Conservation (phyloP, 2,797 vertebrate species). For the Acrossocheilus fasciatus region DNA sequence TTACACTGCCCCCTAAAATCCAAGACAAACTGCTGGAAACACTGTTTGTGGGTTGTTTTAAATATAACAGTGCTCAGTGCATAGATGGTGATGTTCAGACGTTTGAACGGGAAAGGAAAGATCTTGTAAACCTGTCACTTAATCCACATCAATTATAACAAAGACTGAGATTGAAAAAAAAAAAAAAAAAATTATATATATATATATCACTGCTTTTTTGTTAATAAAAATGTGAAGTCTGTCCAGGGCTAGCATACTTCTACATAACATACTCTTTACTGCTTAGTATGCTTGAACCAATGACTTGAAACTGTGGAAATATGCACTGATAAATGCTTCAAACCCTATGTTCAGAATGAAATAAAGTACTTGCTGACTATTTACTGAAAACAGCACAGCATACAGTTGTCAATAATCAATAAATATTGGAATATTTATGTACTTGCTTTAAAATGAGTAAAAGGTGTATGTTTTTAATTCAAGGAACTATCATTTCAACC, state of each 20-base stretch:
- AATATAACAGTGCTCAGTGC: background rate
- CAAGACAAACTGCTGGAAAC: background rate
- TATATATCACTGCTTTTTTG: background rate
- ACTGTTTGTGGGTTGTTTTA: slow-evolving; percentile 11
- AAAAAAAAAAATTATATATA: background rate
- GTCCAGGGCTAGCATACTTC: background rate
- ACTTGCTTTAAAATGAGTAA: background rate
- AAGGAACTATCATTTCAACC: too few relatives aligned
- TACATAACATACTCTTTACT: background rate
- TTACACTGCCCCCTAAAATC: background rate
- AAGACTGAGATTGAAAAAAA: slow-evolving; percentile 6
- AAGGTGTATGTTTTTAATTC: too few relatives aligned
- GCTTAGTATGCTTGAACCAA: background rate
- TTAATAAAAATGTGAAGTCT: background rate
- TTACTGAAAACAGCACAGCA: background rate
- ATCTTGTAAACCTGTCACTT: slow-evolving; percentile 45
- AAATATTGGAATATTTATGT: background rate
- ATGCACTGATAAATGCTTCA: background rate
- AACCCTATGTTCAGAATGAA: background rate
- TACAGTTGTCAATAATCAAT: background rate
- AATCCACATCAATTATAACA: slow-evolving; percentile 31
- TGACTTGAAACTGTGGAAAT: background rate
- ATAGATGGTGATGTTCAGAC: slow-evolving; percentile 21
- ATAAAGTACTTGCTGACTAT: background rate
- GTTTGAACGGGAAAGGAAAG: slow-evolving; percentile 4